These are phyloP conservation scores for Papilio polyxenes DNA, from an alignment of 1,140 invertebrate species.

Conservation along the genomic window DNA sequence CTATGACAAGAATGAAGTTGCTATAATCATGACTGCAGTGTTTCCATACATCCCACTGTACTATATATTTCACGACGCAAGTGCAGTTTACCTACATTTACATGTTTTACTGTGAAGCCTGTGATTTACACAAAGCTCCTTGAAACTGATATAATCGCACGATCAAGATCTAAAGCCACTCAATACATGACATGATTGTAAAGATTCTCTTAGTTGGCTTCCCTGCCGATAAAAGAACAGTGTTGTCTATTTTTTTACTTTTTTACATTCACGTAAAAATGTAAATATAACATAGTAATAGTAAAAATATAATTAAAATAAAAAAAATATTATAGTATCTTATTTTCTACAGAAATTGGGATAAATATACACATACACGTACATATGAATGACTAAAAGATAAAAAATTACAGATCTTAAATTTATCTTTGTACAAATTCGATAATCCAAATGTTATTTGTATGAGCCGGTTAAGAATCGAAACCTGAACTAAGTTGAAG, in stretches of 20 bases:
- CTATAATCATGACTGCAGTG: conserved; percentile 51
- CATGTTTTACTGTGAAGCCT: neutral
- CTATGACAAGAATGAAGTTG: conserved; percentile 51
- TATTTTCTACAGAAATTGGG: no score
- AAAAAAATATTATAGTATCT: no score
- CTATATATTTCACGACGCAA: conserved; percentile 6
- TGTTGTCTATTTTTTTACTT: neutral
- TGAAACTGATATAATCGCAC: neutral
- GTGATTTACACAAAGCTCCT: neutral
- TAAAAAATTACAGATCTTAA: neutral
- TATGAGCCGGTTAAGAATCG: neutral
- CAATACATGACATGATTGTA: neutral
- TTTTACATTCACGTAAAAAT: no score
- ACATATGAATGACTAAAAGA: no score
- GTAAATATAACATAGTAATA: no score
- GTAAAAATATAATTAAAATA: no score
- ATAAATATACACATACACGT: no score
- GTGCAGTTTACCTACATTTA: conserved; percentile 13
- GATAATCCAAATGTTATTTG: conserved; percentile 14
- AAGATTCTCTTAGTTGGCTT: neutral
- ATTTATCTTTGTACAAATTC: neutral
- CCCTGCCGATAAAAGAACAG: neutral
- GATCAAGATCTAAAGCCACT: conserved; percentile 17
- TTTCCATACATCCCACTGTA: neutral
- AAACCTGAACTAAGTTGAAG: neutral